Base-by-base conservation (phyloP, 2,888 invertebrate genomes). In the Drosophila mercatorum region DNA sequence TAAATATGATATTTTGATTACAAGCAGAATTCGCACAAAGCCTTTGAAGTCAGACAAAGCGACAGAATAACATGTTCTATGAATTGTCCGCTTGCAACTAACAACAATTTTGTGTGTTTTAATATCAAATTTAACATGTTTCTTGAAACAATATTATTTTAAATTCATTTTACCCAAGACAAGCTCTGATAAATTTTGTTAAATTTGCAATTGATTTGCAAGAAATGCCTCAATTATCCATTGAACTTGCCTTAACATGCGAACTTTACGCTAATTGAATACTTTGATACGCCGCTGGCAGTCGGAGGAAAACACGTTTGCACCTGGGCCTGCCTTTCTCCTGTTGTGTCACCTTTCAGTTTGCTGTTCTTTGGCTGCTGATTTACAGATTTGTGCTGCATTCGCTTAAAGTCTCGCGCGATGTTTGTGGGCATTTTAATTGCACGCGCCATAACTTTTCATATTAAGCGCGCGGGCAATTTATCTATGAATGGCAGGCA, bases 401-500 rank as follows among this genome's bases (percentile, higher is more conserved):
- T 43, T 61, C 53, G 46, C 31, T 73, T 73, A 64, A 65, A 71
- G 55, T 34, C 17, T 26, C 31, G 31, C 43, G 11, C 44, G 34
- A 41, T 69, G 43, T 47, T 58, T 74, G 67, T 61, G 67, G 43
- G 14, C 28, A 58, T 68, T 80, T 78, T 80, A 85, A 83, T 85
- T 83, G 81, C 75, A 38, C 22, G 46, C 46, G 56, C 75, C 69
- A 84, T 82, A 84, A 78, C 73, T 87, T 84, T 82, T 87, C 84
- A 84, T 82, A 84, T 86, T 83, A 88, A 85, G 75, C 71, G 62
- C 70, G 65, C 41, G 68, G 74, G 74, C 80, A 85, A 86, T 86
- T 88, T 86, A 86, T 88, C 83, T 88, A 77, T 80, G 77, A 75
- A 70, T 75, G 81, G 77, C 86, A 86, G 78, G 22, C 77, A 63